These are phyloP conservation scores for Podotricha telesiphe DNA, from an alignment of 2,888 invertebrate genomes.

Conservation along the genomic window DNA sequence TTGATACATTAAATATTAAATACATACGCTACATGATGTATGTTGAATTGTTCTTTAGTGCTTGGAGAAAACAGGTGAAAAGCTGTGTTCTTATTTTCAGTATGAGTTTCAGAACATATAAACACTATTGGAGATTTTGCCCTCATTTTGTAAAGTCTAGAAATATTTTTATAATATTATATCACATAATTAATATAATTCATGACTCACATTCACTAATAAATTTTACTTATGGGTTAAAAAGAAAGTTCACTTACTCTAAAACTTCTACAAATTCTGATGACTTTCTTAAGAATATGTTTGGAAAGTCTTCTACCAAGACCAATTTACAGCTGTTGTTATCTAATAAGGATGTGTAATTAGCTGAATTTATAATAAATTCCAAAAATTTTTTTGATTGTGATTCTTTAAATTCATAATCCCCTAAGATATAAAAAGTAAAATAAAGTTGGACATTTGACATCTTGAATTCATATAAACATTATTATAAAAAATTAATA, in stretches of 20 bases:
- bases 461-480: neutral
- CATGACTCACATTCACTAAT: too few relatives aligned
- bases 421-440: constrained; percentile 58
- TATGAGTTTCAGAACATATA: constrained; percentile 87
- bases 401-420: constrained; percentile 76
- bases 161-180: constrained; percentile 45
- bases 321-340: constrained; percentile 84
- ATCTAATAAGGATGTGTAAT: constrained; percentile 86
- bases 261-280: constrained; percentile 86
- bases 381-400: constrained; percentile 89
- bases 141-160: constrained; percentile 83
- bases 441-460: neutral
- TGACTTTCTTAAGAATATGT: constrained; percentile 87
- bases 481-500: constrained; percentile 44
- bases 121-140: constrained; percentile 88
- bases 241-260: constrained; percentile 79
- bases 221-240: too few relatives aligned
- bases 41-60: constrained; percentile 84
- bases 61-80: constrained; percentile 86
- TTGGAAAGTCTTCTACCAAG: constrained; percentile 92
- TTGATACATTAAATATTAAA: too few relatives aligned
- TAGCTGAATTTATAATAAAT: constrained; percentile 90
- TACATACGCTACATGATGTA: constrained; percentile 87
- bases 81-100: constrained; percentile 82
- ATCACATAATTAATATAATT: neutral